phyloP scores from a whole-genome alignment of 1,140 invertebrate genomes.

The Neuroterus valhalla region DNA sequence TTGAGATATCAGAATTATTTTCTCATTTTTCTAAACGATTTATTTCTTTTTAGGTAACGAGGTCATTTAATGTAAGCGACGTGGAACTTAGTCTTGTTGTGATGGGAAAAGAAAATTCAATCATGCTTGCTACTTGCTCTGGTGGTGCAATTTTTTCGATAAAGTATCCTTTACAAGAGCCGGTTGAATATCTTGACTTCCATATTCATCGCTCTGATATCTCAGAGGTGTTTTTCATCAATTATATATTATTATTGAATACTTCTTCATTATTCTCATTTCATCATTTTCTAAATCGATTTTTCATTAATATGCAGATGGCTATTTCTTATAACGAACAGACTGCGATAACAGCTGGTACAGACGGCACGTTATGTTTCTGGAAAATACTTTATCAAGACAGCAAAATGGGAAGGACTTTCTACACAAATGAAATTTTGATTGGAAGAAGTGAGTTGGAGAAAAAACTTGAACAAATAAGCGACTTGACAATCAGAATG shows the following conservation, averaged over 20 bases:
- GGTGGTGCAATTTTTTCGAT: constrained; percentile 85
- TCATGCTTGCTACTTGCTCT: constrained; percentile 85
- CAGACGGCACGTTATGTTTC: constrained; percentile 86
- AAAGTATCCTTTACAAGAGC: constrained; percentile 85
- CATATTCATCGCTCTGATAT: constrained; percentile 82
- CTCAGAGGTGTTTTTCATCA: constrained; percentile 70
- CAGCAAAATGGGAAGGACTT: constrained; percentile 76
- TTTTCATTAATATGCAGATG: constrained; percentile 69
- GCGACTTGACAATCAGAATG: constrained; percentile 80
- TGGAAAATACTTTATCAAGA: constrained; percentile 84
- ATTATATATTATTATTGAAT: neutral
- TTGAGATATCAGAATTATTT: too few species aligned
- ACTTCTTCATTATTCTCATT: constrained; percentile 14
- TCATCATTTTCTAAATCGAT: constrained; percentile 2
- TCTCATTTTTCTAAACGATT: neutral
- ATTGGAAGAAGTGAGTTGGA: constrained; percentile 80
- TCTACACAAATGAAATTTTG: constrained; percentile 85
- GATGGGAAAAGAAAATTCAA: constrained; percentile 77
- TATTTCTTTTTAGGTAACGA: constrained; percentile 46
- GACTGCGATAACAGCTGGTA: constrained; percentile 83
- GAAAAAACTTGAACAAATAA: constrained; percentile 79
- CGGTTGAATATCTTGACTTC: constrained; percentile 82
- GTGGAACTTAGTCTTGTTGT: constrained; percentile 49
- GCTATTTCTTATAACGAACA: constrained; percentile 86
- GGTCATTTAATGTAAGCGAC: constrained; percentile 46